Conservation (phyloP, 64 coral and sea anemone genomes). For the Catalaphyllia jardinei region DNA sequence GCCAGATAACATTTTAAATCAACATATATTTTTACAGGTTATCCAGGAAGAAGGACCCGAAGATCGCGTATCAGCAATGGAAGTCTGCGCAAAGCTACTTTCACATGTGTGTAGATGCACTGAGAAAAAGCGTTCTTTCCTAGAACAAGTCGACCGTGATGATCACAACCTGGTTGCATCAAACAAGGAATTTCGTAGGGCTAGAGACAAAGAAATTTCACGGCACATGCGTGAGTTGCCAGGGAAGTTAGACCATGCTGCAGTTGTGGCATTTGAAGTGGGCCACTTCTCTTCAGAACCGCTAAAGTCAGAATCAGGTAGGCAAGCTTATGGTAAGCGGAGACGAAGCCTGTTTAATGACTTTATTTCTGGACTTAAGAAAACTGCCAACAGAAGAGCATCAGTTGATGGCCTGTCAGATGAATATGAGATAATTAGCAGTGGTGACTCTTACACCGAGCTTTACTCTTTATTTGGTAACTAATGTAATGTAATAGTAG, state of each 20-base stretch:
- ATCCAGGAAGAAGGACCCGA: conserved; percentile 79
- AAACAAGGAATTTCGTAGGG: conserved; percentile 24
- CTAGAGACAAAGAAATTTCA: conserved; percentile 60
- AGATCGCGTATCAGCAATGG: conserved; percentile 69
- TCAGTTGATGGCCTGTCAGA: not conserved
- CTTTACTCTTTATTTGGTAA: conserved; percentile 27
- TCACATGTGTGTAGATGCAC: conserved; percentile 74
- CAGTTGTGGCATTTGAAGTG: conserved; percentile 94
- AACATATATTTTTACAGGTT: conserved; percentile 47
- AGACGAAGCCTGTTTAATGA: not conserved
- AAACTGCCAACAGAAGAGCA: not conserved
- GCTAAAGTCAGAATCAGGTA: conserved; percentile 43
- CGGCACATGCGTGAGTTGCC: conserved; percentile 76
- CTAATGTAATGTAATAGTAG: not conserved
- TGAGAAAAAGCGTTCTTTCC: conserved; percentile 59
- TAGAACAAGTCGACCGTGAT: conserved; percentile 57
- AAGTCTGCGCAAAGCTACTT: conserved; percentile 92
- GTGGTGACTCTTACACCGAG: not conserved
- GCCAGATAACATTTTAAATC: not conserved
- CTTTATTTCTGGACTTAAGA: not conserved
- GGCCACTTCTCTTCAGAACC: conserved; percentile 80
- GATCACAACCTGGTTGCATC: conserved; percentile 19
- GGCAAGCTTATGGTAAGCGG: not conserved
- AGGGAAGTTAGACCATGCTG: conserved; percentile 97
- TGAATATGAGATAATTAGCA: not conserved